A percentile compares a stretch with the other conserved stretches of the same genome.
phyloP scores from a whole-genome alignment of 2,888 invertebrate species.

The Bugulina stolonifera region DNA sequence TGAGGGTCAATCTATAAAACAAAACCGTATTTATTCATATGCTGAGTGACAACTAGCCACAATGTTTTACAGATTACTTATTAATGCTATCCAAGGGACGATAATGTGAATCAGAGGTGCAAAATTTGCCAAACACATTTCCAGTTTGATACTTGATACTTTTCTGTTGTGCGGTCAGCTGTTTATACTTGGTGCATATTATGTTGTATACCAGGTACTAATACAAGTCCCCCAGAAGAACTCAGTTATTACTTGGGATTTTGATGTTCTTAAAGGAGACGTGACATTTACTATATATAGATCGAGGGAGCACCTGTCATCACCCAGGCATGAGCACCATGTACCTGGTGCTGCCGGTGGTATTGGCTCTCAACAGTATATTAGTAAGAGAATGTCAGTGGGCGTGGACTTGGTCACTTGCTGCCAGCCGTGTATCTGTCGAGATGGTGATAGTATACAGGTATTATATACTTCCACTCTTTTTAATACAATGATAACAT shows the following conservation, averaged over 20 bases:
- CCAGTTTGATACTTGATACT: too few species aligned
- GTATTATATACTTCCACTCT: too few species aligned
- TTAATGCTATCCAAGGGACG: too few species aligned
- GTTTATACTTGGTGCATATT: too few species aligned
- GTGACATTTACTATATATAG: conserved; percentile 73
- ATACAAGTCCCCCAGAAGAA: conserved; percentile 76
- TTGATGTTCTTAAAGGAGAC: conserved; percentile 84
- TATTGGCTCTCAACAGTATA: conserved; percentile 51
- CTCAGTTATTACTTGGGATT: conserved; percentile 91
- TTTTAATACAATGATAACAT: too few species aligned
- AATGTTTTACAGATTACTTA: too few species aligned
- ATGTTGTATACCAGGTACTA: conserved; percentile 58
- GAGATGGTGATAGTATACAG: conserved; percentile 90
- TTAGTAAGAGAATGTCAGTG: conserved; percentile 61
- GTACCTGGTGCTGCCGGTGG: conserved; percentile 43
- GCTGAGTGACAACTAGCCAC: too few species aligned
- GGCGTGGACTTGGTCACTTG: conserved; percentile 72
- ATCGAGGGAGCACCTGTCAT: conserved; percentile 37
- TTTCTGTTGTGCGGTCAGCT: too few species aligned
- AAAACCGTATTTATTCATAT: too few species aligned
- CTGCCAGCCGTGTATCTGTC: conserved; percentile 75
- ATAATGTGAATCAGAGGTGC: too few species aligned
- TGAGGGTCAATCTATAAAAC: too few species aligned
- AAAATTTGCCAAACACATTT: too few species aligned
- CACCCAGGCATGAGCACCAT: conserved; percentile 45